Evolutionary conservation across 2,113 vertebrate genomes (phyloP), one percentile per base, ranked within the genome.

Genomic region (Erpornis zantholeuca): DNA sequence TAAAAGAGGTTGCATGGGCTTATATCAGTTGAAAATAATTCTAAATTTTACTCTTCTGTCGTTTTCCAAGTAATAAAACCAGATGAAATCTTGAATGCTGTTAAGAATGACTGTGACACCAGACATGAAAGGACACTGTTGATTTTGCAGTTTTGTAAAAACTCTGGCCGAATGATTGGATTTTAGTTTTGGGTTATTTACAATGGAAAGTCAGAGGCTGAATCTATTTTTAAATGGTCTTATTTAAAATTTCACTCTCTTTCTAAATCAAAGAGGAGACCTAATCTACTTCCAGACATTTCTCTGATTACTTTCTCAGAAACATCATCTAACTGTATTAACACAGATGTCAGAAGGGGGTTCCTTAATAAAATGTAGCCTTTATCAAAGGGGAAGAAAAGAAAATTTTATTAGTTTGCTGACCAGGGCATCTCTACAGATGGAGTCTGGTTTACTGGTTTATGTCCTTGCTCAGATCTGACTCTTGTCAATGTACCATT

Each of bases 371-470:
- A 96, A 97, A 94, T 68, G 83, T 81, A 92, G 83, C 44, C 79
- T 91, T 96, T 96, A 89, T 96, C 44, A 93, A 96, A 73, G 24
- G 11, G 19, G 15, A 88, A 94, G 47, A 82, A 94, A 95, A 94
- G 68, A 87, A 97, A 97, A 87, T 83, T 89, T 92, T 97, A 95
- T 97, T 95, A 94, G 56, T 96, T 78, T 92, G 35, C 57, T 83
- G 78, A 91, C 88, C 64, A 81, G 65, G 80, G n/a, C 72, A 94
- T 94, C 95, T 88, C 60, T 82, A 66, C 80, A 93, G 78, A 84
- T 53, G 88, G 88, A 72, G 23, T 89, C 71, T 95, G 73, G 42
- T 90, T 72, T 87, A 82, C 87, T 84, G 70, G 70, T 95, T 96
- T 94, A 85, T 96, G 86, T 93, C 64, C 8, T 80, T 63, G 29